Base-by-base conservation (phyloP, 1,140 invertebrate genomes). In the Drosophila subpulchrella region DNA sequence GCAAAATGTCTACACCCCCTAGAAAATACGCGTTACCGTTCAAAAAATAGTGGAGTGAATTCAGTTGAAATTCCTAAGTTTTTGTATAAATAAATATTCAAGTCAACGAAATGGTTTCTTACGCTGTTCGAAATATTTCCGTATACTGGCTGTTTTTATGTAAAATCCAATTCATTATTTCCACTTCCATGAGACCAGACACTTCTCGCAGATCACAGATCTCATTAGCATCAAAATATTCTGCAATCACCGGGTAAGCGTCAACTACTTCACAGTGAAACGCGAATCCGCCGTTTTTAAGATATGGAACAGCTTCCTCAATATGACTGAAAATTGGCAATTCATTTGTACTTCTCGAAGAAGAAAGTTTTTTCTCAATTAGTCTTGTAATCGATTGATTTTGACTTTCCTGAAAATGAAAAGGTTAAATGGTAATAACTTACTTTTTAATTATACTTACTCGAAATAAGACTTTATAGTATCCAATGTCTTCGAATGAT, bases 181-280 rank as follows among this genome's bases (percentile, higher is more conserved):
- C 83, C 0, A 75, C 70, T 36, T 89, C 80, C 74, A 92, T 76
- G 6, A 92, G 60, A 2, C 89, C 89, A 1, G 83, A 82, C 11
- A 92, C 82, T 15, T 73, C 67, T 4, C 91, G 79, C 3, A 92
- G 44, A 57, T 92, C 83, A 46, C 91, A 92, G 15, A 92, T 91
- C 51, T 92, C 91, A 34, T 80, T 79, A 0, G 78, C 78, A 71
- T 92, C 91, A 55, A 92, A 92, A 7, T 75, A 47, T 62, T 90
- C 79, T 0, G 91, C 82, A 50, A 92, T 91, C 36, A 90, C 78
- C 0, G 91, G 82, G 65, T 92, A 92, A 0, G 91, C 85, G 15
- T 91, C 91, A 0, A 90, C 86, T 1, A 92, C 80, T 70, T 92
- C 91, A 57, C 91, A 92, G 30, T 92, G 91, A 75, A 92, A 92